A percentile compares a stretch with the other conserved stretches of the same genome.
These are phyloP conservation scores for Fregetta grallaria DNA, from an alignment of 2,113 vertebrate species.

Conservation along the genomic window DNA sequence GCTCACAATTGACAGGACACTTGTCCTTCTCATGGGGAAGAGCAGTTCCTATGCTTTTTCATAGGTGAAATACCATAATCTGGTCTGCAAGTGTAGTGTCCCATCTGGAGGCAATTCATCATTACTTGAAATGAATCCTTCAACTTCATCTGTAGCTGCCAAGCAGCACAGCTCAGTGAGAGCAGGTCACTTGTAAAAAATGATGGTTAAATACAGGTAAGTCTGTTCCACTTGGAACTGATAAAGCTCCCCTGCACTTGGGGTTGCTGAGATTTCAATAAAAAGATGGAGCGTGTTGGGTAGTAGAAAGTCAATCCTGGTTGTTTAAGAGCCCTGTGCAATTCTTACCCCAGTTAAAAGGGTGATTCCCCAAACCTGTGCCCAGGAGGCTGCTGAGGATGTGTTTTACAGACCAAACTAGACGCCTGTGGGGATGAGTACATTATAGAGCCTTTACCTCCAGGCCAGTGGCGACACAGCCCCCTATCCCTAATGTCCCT, in stretches of 20 bases:
- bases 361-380: neutral
- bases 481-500: neutral
- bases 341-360: neutral
- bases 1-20: neutral
- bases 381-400: neutral
- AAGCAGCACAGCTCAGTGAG: neutral
- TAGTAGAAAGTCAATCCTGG: neutral
- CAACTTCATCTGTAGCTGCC: neutral
- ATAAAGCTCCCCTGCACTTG: neutral
- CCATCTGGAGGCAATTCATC: neutral
- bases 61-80: neutral
- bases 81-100: neutral
- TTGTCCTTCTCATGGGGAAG: neutral
- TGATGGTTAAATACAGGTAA: neutral
- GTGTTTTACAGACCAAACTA: neutral
- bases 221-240: neutral
- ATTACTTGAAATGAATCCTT: neutral
- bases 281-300: neutral
- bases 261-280: neutral
- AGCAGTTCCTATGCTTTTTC: neutral
- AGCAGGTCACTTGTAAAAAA: neutral
- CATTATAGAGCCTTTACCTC: neutral
- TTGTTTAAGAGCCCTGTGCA: neutral
- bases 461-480: neutral
- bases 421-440: neutral